Conservation (phyloP, 1,140 invertebrate genomes). For the Drosophila seguyi region DNA sequence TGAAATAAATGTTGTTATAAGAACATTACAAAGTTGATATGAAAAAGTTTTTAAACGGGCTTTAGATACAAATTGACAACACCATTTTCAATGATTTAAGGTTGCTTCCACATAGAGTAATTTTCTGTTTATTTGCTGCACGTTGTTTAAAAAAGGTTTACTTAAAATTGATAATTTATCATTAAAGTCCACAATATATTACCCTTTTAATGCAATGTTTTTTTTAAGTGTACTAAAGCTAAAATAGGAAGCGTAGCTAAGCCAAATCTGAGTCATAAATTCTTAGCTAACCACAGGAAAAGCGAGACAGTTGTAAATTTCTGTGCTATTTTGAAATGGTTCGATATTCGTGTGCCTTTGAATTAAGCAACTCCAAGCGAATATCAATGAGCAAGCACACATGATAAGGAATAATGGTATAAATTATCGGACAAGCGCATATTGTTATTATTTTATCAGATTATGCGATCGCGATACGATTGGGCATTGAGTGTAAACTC, state of each 20-base stretch:
- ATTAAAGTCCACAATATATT: too few species aligned
- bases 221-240: neutral
- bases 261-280: conserved; percentile 28
- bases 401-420: conserved; percentile 39
- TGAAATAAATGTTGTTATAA: neutral
- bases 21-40: neutral
- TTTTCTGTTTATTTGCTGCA: neutral
- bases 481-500: conserved; percentile 31
- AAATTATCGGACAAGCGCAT: conserved; percentile 35
- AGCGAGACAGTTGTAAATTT: conserved; percentile 30
- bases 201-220: neutral
- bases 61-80: neutral
- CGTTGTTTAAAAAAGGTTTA: too few species aligned
- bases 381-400: conserved; percentile 16
- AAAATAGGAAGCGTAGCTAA: conserved; percentile 1
- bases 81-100: too few species aligned
- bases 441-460: conserved; percentile 48
- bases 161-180: neutral
- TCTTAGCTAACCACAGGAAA: conserved; percentile 2
- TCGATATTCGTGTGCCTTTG: conserved; percentile 15
- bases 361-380: neutral
- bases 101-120: neutral
- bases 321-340: conserved; percentile 1
- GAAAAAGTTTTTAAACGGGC: neutral
- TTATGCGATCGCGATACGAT: conserved; percentile 51